Base-by-base conservation (phyloP, 1,140 invertebrate genomes). In the Adoxophyes honmai region DNA sequence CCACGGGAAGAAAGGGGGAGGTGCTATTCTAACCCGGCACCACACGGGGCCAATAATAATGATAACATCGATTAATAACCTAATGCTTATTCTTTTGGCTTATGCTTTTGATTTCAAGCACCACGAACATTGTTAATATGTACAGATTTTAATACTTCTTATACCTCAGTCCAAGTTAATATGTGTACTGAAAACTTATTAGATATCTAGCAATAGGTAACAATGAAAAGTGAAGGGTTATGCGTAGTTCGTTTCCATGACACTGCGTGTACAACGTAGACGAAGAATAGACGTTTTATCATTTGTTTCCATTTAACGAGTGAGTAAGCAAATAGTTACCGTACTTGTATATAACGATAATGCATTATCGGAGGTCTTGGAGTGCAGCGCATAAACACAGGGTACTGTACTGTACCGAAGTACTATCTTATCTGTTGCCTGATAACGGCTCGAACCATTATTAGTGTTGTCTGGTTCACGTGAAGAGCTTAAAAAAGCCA, bases 301-400 rank as follows among this genome's bases (percentile, higher is more conserved):
- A 18, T 48, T 48, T 11, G 42, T 48, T 48, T 21, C 42, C 42
- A 48, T 48, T 48, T 52, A 60, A 51, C 56, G 58, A 60, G 55
- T 67, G 64, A 73, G 65, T 67, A 70, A 64, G 67, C 68, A 75
- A 67, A 75, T 67, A 71, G 57, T 73, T 63, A 62, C 64, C 53
- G 62, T 62, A 63, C 59, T 63, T 61, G 65, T 55, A 61, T 64
- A 59, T 70, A 54, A 65, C 57, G 74, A 83, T 83, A 81, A 73
- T 74, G 68, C 66, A 68, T 65, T 78, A 80, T 83, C 70, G 70
- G 61, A 68, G 68, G 71, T 73, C 73, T 79, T 71, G 65, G 62
- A 75, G 72, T 75, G 75, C 69, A 75, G 53, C 55, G 67, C 66
- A 77, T 73, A 81, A 78, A 80, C 81, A 84, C 78, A 83, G 61